Evolutionary conservation across 2,888 invertebrate genomes (phyloP).

Genomic region (Rhabditoides inermis): DNA sequence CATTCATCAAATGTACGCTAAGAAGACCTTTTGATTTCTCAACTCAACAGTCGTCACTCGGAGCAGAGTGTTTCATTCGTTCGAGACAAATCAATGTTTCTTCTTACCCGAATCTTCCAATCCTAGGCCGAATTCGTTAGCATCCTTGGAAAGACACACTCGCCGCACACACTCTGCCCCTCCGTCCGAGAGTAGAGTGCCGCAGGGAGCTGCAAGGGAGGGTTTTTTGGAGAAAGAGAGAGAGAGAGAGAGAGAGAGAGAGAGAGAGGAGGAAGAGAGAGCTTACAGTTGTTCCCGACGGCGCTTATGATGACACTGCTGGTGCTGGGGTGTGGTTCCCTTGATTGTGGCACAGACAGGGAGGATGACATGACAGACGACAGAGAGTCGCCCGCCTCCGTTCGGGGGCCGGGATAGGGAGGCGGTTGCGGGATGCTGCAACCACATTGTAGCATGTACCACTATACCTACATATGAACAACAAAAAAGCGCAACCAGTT

Average conservation of each 20-base stretch:
- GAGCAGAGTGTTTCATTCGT: too few species aligned
- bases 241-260: not conserved
- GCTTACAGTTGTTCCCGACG: conserved; percentile 27
- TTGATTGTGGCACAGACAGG: conserved; percentile 16
- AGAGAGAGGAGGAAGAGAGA: not conserved
- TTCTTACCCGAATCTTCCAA: conserved; percentile 10
- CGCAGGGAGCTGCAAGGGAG: conserved; percentile 19
- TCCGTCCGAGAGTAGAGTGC: conserved; percentile 1
- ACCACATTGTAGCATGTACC: too few species aligned
- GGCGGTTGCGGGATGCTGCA: conserved; percentile 20
- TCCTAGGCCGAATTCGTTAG: conserved; percentile 12
- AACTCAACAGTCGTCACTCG: too few species aligned
- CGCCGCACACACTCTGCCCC: conserved; percentile 8
- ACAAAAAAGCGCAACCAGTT: too few species aligned
- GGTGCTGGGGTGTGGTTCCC: conserved; percentile 13
- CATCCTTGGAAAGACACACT: conserved; percentile 21
- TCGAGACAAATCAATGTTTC: too few species aligned
- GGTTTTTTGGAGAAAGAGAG: not conserved
- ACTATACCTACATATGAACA: too few species aligned
- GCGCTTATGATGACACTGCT: too few species aligned
- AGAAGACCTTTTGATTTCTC: too few species aligned
- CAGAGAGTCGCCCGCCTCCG: conserved; percentile 12
- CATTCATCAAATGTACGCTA: too few species aligned
- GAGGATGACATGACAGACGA: conserved; percentile 29
- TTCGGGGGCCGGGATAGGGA: conserved; percentile 22